Percentiles rank a stretch among this genome's conserved stretches.
These are phyloP conservation scores for Bovichtus variegatus DNA, from an alignment of 2,797 vertebrate species.

Conservation along the genomic window DNA sequence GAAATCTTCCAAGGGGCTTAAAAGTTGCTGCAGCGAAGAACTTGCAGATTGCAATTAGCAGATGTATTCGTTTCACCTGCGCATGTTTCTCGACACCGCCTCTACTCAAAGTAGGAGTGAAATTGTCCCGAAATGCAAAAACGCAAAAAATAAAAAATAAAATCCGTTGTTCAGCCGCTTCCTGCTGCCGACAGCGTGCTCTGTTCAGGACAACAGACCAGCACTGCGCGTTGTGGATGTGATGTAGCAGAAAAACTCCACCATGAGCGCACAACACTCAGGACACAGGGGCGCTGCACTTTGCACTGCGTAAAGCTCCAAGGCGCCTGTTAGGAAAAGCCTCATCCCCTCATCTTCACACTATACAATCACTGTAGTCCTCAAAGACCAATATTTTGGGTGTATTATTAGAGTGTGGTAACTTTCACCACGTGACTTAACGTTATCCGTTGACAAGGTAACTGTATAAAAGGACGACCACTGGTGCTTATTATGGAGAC, in stretches of 20 bases:
- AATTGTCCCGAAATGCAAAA: conserved; percentile 6
- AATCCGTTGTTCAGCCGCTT: conserved; percentile 31
- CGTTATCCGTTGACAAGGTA: background rate
- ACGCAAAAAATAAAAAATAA: background rate
- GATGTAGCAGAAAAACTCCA: conserved; percentile 53
- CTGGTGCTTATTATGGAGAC: background rate
- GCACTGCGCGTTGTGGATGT: conserved; percentile 17
- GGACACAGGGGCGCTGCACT: conserved; percentile 9
- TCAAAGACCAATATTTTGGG: background rate
- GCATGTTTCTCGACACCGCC: conserved; percentile 42
- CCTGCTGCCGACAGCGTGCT: conserved; percentile 46
- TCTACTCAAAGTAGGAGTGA: background rate
- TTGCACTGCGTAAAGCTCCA: background rate
- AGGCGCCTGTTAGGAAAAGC: background rate
- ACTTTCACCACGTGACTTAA: conserved; percentile 13
- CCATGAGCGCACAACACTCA: conserved; percentile 27
- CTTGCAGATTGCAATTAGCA: conserved; percentile 7
- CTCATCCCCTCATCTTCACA: background rate
- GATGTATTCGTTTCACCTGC: conserved; percentile 47
- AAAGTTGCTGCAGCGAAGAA: conserved; percentile 55
- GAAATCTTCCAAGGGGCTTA: background rate
- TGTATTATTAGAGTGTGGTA: background rate
- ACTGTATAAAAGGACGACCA: background rate
- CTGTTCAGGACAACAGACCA: conserved; percentile 39
- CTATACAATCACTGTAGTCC: background rate